phyloP scores from a whole-genome alignment of 2,888 invertebrate species.

The Apantesis nais region DNA sequence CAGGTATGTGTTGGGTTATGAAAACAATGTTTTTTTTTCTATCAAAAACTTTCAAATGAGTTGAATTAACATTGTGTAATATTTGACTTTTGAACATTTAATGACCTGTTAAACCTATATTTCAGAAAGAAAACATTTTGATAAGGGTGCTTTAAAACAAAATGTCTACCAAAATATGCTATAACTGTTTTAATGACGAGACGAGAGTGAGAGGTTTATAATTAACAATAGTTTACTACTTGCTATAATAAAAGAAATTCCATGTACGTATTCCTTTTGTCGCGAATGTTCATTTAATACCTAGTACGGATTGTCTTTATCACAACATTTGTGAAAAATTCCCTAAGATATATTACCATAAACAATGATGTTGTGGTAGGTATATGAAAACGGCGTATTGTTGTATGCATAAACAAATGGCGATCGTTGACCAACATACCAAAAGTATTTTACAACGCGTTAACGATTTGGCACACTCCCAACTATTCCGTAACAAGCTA shows the following conservation, averaged over 20 bases:
- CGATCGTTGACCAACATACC: constrained; percentile 76
- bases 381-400: not conserved
- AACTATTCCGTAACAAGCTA: constrained; percentile 78
- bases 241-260: too few species aligned
- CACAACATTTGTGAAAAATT: not conserved
- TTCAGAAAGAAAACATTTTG: not conserved
- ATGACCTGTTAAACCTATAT: not conserved
- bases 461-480: constrained; percentile 74
- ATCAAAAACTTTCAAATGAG: too few species aligned
- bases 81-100: not conserved
- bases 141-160: not conserved
- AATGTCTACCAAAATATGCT: not conserved
- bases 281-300: not conserved
- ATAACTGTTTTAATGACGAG: too few species aligned
- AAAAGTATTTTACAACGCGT: constrained; percentile 72
- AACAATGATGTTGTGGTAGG: not conserved
- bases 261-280: not conserved
- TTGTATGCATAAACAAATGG: constrained; percentile 66
- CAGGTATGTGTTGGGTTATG: not conserved
- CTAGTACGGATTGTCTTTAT: not conserved
- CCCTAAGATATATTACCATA: not conserved
- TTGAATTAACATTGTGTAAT: too few species aligned
- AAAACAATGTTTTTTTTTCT: not conserved
- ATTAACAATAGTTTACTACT: not conserved
- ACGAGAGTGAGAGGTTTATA: too few species aligned